phyloP scores from a whole-genome alignment of 2,113 vertebrate genomes.

The Myotis davidii region DNA sequence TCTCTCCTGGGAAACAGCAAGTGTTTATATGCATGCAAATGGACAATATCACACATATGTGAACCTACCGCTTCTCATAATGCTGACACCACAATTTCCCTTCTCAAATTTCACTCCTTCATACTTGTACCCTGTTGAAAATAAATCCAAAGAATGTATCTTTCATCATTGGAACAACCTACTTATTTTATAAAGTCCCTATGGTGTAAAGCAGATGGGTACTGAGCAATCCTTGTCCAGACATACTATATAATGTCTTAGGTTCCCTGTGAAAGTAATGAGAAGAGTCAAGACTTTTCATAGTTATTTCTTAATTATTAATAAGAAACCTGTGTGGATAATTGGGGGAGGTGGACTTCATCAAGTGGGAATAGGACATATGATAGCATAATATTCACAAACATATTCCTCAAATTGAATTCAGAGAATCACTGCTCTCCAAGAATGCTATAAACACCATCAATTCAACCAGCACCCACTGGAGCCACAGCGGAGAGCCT shows the following conservation, averaged over 20 bases:
- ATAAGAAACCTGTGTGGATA: slow-evolving; percentile 27
- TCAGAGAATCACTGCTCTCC: slow-evolving; percentile 30
- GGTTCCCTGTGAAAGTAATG: slow-evolving; percentile 42
- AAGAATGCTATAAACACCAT: slow-evolving; percentile 31
- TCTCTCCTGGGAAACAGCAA: slow-evolving; percentile 31
- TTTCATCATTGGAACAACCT: slow-evolving; percentile 30
- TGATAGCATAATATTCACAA: slow-evolving; percentile 44
- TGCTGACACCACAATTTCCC: slow-evolving; percentile 99
- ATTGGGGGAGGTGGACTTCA: slow-evolving; percentile 15
- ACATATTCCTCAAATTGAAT: slow-evolving; percentile 39
- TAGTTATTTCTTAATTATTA: slow-evolving; percentile 39
- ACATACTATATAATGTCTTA: slow-evolving; percentile 33
- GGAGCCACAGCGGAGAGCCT: slow-evolving; percentile 20
- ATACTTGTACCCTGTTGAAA: slow-evolving; percentile 94
- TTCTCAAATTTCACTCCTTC: slow-evolving; percentile 98
- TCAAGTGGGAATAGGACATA: slow-evolving; percentile 14
- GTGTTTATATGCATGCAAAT: slow-evolving; percentile 27
- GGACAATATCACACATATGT: not conserved
- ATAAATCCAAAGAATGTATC: slow-evolving; percentile 63
- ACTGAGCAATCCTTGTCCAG: slow-evolving; percentile 15
- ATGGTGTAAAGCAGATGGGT: slow-evolving; percentile 32
- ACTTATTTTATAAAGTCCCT: slow-evolving; percentile 47
- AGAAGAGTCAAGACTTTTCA: slow-evolving; percentile 42
- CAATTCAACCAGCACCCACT: slow-evolving; percentile 37
- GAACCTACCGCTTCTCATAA: slow-evolving; percentile 97